Base-by-base conservation (phyloP, 2,113 vertebrate species). In the Cheilinus undulatus region DNA sequence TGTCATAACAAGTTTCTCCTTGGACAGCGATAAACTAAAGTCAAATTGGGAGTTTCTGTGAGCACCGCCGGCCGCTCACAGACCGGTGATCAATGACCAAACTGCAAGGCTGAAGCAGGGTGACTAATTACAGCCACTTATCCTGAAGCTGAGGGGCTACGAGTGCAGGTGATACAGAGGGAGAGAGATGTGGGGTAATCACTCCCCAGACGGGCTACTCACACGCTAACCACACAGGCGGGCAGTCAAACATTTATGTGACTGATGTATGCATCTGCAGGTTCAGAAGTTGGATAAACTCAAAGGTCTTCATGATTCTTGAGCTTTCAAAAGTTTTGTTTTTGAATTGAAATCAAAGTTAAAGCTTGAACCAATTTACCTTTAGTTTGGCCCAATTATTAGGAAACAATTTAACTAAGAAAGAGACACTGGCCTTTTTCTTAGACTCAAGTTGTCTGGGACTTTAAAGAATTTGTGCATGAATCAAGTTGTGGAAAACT, bases 101-200 rank as follows among this genome's bases (percentile, higher is more conserved):
- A 38, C 72, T 54, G 30, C 24, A 51, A 66, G 24, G 30, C 71
- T 61, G 32, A 73, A 65, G 34, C 30, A 30, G 1, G 52, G 28
- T 27, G 46, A 53, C 48, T 56, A 53, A 79, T 66, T 60, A 72
- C 40, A 81, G 74, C 59, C 73, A 73, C 80, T 73, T 75, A 60
- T 69, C 61, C 59, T 66, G 30, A 49, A 54, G 48, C 58, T 56
- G 26, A 77, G 46, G 42, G 61, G 58, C 34, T 72, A 10, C 34
- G n/a, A 58, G 63, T 46, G n/a, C 58, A 56, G 40, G 48, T 23
- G 4, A 63, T 49, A 68, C 36, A 73, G 65, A 61, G 57, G 17
- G 40, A 42, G 40, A 42, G 40, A 42, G 40, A 69, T 56, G 56
- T 17, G 59, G 51, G 56, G 62, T 49, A 76, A 78, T 82, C 78